Conservation (phyloP, 2,113 vertebrate species). For the Bambusicola thoracicus region DNA sequence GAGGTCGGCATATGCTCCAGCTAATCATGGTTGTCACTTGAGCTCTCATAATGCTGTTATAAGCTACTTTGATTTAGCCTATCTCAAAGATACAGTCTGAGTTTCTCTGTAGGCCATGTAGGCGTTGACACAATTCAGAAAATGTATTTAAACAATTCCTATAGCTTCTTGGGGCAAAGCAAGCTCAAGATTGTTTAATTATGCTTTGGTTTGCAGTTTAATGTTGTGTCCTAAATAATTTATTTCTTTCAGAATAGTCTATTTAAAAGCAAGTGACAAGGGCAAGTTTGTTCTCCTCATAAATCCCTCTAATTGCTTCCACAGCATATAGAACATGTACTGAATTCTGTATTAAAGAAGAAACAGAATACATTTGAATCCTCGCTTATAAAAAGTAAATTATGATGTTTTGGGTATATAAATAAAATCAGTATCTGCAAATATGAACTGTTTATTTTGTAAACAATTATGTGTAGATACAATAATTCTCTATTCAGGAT, state of each 20-base stretch:
- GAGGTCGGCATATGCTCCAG: constrained; percentile 30
- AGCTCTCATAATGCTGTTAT: constrained; percentile 1
- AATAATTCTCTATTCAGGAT: background rate
- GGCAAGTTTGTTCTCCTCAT: constrained; percentile 26
- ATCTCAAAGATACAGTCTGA: background rate
- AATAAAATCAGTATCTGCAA: background rate
- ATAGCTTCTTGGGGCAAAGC: background rate
- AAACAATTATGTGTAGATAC: background rate
- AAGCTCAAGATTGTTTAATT: constrained; percentile 41
- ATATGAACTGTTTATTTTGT: background rate
- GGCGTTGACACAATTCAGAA: background rate
- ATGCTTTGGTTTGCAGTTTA: constrained; percentile 29
- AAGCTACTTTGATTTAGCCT: background rate
- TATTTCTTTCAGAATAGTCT: constrained; percentile 44
- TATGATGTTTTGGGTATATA: background rate
- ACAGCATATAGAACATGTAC: background rate
- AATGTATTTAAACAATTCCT: background rate
- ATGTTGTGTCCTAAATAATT: constrained; percentile 21
- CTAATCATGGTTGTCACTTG: constrained; percentile 23
- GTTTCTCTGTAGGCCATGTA: constrained; percentile 27
- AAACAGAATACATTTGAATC: background rate
- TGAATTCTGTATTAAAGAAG: constrained; percentile 6
- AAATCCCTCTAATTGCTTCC: constrained; percentile 34
- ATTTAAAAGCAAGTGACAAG: constrained; percentile 33
- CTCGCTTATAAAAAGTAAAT: background rate